Percentiles rank a stretch among this genome's conserved stretches.
Conservation (phyloP, 2,888 invertebrate species). For the Pollenia labialis region DNA sequence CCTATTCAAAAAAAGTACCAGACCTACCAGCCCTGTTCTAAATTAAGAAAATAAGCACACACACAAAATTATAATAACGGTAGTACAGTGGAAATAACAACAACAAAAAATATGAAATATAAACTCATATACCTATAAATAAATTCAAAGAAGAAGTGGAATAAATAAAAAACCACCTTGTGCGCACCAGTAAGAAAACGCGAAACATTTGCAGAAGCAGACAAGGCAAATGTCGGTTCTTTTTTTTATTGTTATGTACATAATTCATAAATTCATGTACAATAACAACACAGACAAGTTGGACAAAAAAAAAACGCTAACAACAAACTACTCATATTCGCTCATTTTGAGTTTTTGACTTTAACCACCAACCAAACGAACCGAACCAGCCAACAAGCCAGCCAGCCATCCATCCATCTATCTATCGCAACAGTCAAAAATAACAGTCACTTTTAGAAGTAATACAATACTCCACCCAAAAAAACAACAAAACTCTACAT, state of each 20-base stretch:
- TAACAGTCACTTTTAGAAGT: slow-evolving; percentile 50
- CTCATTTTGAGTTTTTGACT: slow-evolving; percentile 77
- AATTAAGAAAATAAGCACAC: slow-evolving; percentile 11
- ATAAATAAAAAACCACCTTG: slow-evolving; percentile 76
- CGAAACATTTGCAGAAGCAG: slow-evolving; percentile 72
- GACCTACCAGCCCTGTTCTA: slow-evolving; percentile 18
- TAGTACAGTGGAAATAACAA: slow-evolving; percentile 36
- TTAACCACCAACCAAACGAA: slow-evolving; percentile 69
- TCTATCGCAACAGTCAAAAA: slow-evolving; percentile 36
- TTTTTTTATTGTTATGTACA: slow-evolving; percentile 76
- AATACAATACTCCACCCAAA: slow-evolving; percentile 70
- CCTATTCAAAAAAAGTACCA: background rate
- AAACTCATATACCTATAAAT: slow-evolving; percentile 63
- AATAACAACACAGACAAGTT: slow-evolving; percentile 35
- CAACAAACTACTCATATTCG: slow-evolving; percentile 79
- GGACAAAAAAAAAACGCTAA: slow-evolving; percentile 36
- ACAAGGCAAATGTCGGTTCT: slow-evolving; percentile 39
- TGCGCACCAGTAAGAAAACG: slow-evolving; percentile 81
- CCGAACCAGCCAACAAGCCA: slow-evolving; percentile 22
- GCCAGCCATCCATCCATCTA: slow-evolving; percentile 52
- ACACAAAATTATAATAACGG: slow-evolving; percentile 29
- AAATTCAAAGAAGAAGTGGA: slow-evolving; percentile 5
- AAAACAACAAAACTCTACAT: slow-evolving; percentile 30
- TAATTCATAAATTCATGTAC: slow-evolving; percentile 80
- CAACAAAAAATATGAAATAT: slow-evolving; percentile 65